Evolutionary conservation across 1,140 invertebrate species (phyloP).

Genomic region (Drosophila pseudoananassae): DNA sequence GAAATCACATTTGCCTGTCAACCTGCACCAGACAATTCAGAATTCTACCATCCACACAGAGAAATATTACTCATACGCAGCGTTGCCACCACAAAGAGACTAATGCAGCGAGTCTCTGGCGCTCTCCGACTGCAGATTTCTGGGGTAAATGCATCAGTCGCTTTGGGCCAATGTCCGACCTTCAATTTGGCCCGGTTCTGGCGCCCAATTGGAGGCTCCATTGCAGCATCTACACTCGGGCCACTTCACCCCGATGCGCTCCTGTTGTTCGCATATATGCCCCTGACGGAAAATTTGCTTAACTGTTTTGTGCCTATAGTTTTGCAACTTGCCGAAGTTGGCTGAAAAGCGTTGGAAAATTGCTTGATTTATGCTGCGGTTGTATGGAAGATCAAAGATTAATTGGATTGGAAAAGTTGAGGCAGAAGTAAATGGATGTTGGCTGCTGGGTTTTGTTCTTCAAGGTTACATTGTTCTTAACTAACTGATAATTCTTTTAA

Average conservation of each 20-base stretch:
- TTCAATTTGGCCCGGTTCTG: slow-evolving; percentile 54
- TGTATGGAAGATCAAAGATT: slow-evolving; percentile 30
- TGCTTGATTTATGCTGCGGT: slow-evolving; percentile 16
- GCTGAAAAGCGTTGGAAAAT: slow-evolving; percentile 21
- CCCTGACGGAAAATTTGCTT: slow-evolving; percentile 52
- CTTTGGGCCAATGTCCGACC: slow-evolving; percentile 66
- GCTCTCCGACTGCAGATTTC: slow-evolving; percentile 30
- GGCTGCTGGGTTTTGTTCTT: background rate
- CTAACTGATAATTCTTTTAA: no score
- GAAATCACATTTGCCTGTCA: slow-evolving; percentile 43
- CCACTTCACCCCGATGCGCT: slow-evolving; percentile 18
- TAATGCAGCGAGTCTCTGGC: background rate
- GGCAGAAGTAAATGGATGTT: background rate
- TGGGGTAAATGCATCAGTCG: slow-evolving; percentile 57
- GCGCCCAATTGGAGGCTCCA: slow-evolving; percentile 22
- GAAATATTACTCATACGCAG: slow-evolving; percentile 53
- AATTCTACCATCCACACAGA: slow-evolving; percentile 8
- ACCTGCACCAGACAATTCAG: slow-evolving; percentile 34
- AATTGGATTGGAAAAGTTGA: slow-evolving; percentile 21
- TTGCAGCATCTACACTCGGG: slow-evolving; percentile 15
- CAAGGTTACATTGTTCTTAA: background rate
- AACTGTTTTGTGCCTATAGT: slow-evolving; percentile 47
- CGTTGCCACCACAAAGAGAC: slow-evolving; percentile 22
- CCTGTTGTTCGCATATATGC: slow-evolving; percentile 18
- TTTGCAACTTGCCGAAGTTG: slow-evolving; percentile 14